These are phyloP conservation scores for Aythya baeri DNA, from an alignment of 2,113 vertebrate species.

Conservation along the genomic window DNA sequence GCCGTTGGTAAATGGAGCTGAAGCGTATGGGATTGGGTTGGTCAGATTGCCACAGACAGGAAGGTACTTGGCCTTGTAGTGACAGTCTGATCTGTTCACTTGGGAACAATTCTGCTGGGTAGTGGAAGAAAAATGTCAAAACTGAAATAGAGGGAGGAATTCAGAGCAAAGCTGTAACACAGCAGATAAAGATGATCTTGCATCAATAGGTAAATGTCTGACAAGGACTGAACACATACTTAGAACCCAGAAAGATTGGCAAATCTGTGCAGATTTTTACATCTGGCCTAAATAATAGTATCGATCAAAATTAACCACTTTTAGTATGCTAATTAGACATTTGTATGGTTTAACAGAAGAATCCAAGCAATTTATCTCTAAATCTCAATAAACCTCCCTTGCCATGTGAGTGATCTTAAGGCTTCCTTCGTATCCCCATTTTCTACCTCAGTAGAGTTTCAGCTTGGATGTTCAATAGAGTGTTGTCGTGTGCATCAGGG, in stretches of 20 bases:
- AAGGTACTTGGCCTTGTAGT: neutral
- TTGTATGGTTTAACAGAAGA: neutral
- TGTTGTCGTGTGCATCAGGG: neutral
- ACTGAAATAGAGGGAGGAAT: neutral
- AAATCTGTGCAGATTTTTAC: neutral
- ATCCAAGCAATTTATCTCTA: neutral
- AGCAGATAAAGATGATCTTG: neutral
- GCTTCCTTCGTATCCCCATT: neutral
- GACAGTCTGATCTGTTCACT: neutral
- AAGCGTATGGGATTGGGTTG: too few species aligned
- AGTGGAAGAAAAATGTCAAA: neutral
- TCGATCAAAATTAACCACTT: neutral
- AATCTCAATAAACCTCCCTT: neutral
- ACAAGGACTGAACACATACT: neutral
- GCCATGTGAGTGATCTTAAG: neutral
- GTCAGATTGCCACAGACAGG: fast-evolving
- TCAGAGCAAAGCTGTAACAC: neutral
- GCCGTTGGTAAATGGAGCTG: neutral
- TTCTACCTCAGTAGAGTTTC: neutral
- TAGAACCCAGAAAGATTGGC: neutral
- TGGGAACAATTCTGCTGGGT: neutral
- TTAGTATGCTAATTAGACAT: neutral
- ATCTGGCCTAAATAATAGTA: neutral
- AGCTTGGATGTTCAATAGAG: neutral
- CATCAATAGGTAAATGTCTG: neutral